phyloP scores from a whole-genome alignment of 2,888 invertebrate species.

The Crossocerus cetratus region DNA sequence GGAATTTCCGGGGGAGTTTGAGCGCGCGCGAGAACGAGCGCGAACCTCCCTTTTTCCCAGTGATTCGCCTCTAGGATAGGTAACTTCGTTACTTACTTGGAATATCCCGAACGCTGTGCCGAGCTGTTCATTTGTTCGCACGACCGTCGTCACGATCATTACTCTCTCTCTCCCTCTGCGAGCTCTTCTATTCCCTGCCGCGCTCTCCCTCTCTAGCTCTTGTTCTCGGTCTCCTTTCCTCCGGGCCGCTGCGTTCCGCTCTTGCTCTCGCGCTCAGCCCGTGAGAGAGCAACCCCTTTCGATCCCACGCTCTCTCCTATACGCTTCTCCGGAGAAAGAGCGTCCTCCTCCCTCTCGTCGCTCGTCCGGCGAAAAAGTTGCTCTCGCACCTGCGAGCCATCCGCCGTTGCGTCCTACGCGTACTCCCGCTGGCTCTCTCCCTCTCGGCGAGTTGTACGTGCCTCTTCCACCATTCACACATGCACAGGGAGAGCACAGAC shows the following conservation, averaged over 20 bases:
- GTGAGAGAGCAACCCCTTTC: slow-evolving; percentile 5
- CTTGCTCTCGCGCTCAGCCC: slow-evolving; percentile 5
- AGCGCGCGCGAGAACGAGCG: too few relatives aligned
- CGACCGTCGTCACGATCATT: slow-evolving; percentile 66
- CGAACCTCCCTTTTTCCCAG: slow-evolving; percentile 1
- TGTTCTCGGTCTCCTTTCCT: slow-evolving; percentile 4
- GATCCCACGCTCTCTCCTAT: slow-evolving; percentile 29
- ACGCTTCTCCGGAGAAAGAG: slow-evolving; percentile 47
- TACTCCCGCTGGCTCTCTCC: not conserved
- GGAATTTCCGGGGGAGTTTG: too few relatives aligned
- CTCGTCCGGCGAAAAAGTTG: slow-evolving; percentile 41
- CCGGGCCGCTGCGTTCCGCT: slow-evolving; percentile 4
- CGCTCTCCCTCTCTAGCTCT: slow-evolving; percentile 15
- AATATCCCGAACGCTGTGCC: slow-evolving; percentile 74
- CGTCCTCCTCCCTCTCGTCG: slow-evolving; percentile 28
- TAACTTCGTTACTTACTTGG: slow-evolving; percentile 70
- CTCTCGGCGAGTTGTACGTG: not conserved
- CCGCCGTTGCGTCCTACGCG: slow-evolving; percentile 27
- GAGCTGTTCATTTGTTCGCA: slow-evolving; percentile 73
- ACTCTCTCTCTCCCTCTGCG: slow-evolving; percentile 59
- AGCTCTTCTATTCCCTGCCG: slow-evolving; percentile 16
- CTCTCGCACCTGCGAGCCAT: slow-evolving; percentile 36
- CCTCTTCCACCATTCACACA: not conserved
- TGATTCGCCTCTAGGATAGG: not conserved
- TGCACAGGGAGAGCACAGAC: slow-evolving; percentile 16